Conservation (phyloP, 2,888 invertebrate genomes). For the Aplocera efformata region DNA sequence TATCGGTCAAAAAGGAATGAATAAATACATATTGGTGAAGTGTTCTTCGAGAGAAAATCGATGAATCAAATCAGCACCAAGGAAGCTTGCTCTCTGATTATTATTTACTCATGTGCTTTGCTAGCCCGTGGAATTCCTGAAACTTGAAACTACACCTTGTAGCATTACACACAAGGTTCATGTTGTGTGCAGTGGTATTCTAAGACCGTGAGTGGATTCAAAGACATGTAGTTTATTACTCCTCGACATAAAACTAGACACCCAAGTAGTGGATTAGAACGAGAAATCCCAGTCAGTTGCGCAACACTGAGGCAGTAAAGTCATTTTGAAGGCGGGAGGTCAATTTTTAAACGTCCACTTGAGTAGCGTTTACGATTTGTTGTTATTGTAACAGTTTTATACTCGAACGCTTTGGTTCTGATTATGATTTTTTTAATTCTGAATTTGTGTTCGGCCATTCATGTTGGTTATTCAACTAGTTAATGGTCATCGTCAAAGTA, state of each 20-base stretch:
- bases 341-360: slow-evolving; percentile 58
- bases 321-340: slow-evolving; percentile 50
- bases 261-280: slow-evolving; percentile 74
- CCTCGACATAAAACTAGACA: slow-evolving; percentile 72
- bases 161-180: slow-evolving; percentile 34
- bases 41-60: too few relatives aligned
- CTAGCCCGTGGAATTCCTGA: slow-evolving; percentile 1
- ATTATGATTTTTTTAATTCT: slow-evolving; percentile 32
- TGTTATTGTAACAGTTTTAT: slow-evolving; percentile 63
- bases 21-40: too few relatives aligned
- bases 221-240: slow-evolving; percentile 60
- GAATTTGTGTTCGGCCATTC: slow-evolving; percentile 20
- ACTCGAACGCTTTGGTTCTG: slow-evolving; percentile 41
- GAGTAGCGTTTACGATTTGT: slow-evolving; percentile 67
- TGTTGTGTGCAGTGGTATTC: slow-evolving; percentile 18
- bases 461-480: slow-evolving; percentile 12
- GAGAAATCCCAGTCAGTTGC: slow-evolving; percentile 54
- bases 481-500: not conserved
- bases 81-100: too few relatives aligned
- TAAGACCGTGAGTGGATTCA: slow-evolving; percentile 34
- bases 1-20: too few relatives aligned
- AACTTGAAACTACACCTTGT: slow-evolving; percentile 28
- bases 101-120: slow-evolving; percentile 10
- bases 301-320: slow-evolving; percentile 54
- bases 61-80: not conserved